These are phyloP conservation scores for Drosophila ezoana DNA, from an alignment of 2,888 invertebrate genomes.

Conservation along the genomic window DNA sequence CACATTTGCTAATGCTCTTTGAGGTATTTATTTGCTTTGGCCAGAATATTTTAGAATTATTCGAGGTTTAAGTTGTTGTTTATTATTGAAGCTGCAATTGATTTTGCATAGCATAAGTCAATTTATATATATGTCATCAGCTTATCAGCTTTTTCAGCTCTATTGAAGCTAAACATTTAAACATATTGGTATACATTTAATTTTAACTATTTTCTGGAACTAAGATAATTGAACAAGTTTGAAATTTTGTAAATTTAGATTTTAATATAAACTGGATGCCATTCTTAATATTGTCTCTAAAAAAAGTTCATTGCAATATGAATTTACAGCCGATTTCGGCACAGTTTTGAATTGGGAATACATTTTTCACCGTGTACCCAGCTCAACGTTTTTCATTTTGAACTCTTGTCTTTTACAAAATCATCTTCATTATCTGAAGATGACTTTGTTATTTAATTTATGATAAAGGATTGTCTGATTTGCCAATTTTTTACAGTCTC, in stretches of 20 bases:
- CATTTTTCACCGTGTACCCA: not conserved
- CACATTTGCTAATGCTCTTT: conserved; percentile 1
- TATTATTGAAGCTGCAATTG: not conserved
- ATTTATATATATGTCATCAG: no score
- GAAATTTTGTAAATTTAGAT: no score
- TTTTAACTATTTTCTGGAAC: no score
- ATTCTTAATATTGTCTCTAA: no score
- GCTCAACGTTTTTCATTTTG: no score
- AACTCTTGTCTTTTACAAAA: not conserved
- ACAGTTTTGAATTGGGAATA: not conserved
- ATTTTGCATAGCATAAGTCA: no score
- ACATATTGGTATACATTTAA: no score
- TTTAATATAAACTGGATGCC: no score
- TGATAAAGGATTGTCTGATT: conserved; percentile 15
- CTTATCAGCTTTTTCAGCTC: not conserved
- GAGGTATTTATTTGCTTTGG: not conserved
- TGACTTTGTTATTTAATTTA: conserved; percentile 27
- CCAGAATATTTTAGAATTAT: not conserved
- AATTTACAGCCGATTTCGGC: not conserved
- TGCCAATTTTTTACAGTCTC: conserved; percentile 15
- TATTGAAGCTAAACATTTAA: no score
- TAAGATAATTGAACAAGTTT: no score
- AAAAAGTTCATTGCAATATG: no score
- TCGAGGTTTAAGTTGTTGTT: not conserved
- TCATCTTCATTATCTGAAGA: conserved; percentile 9